phyloP scores from a whole-genome alignment of 1,140 invertebrate genomes.

The Drosophila teissieri region DNA sequence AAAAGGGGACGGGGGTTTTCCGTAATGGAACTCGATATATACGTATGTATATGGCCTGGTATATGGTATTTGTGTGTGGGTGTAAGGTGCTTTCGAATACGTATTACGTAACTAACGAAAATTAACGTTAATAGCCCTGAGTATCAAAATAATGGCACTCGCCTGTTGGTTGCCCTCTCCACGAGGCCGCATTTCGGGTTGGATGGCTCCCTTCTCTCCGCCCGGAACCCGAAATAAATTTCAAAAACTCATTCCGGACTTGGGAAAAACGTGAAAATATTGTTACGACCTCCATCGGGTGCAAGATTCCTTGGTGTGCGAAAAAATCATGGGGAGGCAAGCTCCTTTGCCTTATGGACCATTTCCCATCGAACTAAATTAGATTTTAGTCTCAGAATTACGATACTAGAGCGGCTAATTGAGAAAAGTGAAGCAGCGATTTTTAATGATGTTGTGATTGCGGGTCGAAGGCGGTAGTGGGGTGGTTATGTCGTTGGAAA shows the following conservation, averaged over 20 bases:
- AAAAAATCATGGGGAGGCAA: slow-evolving; percentile 2
- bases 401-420: slow-evolving; percentile 68
- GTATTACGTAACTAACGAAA: slow-evolving; percentile 83
- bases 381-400: slow-evolving; percentile 75
- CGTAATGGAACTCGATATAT: slow-evolving; percentile 71
- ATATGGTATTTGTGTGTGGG: slow-evolving; percentile 22
- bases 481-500: slow-evolving; percentile 7
- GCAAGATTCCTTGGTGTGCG: slow-evolving; percentile 8
- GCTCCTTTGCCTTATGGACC: slow-evolving; percentile 15
- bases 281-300: slow-evolving; percentile 68
- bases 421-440: slow-evolving; percentile 73
- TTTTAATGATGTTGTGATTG: slow-evolving; percentile 75
- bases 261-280: slow-evolving; percentile 82
- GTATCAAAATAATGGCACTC: slow-evolving; percentile 78
- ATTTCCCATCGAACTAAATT: slow-evolving; percentile 74
- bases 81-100: slow-evolving; percentile 79
- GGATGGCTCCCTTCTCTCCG: slow-evolving; percentile 25
- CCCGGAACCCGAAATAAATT: slow-evolving; percentile 64
- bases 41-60: neutral
- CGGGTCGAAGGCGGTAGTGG: neutral
- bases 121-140: slow-evolving; percentile 81
- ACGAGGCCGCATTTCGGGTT: slow-evolving; percentile 46
- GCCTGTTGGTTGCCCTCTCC: slow-evolving; percentile 51
- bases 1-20: slow-evolving; percentile 43
- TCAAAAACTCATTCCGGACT: slow-evolving; percentile 81